Percentiles rank a stretch among this genome's conserved stretches.
phyloP scores from a whole-genome alignment of 2,113 vertebrate species.

The Oostethus manadensis region DNA sequence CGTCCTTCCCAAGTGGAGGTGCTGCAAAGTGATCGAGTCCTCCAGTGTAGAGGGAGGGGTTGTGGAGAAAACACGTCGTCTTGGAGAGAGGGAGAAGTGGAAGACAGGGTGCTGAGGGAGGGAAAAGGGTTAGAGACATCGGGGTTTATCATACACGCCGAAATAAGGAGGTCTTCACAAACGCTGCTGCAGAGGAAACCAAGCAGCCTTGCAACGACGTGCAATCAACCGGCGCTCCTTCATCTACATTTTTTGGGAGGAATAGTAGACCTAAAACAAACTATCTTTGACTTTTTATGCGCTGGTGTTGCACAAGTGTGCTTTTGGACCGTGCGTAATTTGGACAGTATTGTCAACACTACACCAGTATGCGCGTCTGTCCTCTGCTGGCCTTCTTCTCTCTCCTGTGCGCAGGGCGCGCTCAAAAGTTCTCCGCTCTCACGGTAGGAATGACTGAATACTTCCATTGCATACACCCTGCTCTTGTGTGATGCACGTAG shows the following conservation, averaged over 20 bases:
- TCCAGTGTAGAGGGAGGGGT: conserved; percentile 58
- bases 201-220: conserved; percentile 29
- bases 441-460: conserved; percentile 63
- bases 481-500: not conserved
- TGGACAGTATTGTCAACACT: conserved; percentile 45
- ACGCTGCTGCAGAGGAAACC: conserved; percentile 50
- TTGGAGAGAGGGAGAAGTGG: conserved; percentile 47
- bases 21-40: conserved; percentile 63
- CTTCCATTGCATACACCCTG: not conserved
- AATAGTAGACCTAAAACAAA: conserved; percentile 19
- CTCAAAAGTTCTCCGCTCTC: conserved; percentile 76
- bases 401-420: conserved; percentile 63
- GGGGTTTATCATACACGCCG: conserved; percentile 51
- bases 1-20: conserved; percentile 38
- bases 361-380: conserved; percentile 70
- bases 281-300: conserved; percentile 3
- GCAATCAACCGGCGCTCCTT: conserved; percentile 33
- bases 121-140: conserved; percentile 59
- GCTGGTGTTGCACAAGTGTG: not conserved
- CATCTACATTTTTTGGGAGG: conserved; percentile 13
- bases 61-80: conserved; percentile 50
- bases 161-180: conserved; percentile 59
- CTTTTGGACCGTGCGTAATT: conserved; percentile 60
- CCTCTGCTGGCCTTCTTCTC: conserved; percentile 65
- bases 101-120: conserved; percentile 59